Evolutionary conservation across 2,113 vertebrate genomes (phyloP).

Genomic region (Syngnathus floridae): DNA sequence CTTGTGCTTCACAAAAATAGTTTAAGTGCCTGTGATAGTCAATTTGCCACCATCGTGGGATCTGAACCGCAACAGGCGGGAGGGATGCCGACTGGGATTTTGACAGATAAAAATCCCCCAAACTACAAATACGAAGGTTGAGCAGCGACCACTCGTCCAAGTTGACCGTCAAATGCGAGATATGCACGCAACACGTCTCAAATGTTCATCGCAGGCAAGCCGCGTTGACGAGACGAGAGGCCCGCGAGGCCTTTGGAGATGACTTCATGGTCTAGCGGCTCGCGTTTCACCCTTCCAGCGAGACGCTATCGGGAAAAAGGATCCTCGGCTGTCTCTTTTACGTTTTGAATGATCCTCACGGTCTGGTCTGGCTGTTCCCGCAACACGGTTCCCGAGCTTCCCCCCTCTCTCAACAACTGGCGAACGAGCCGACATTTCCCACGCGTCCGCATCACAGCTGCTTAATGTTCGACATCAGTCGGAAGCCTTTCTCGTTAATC

Average conservation of each 20-base stretch:
- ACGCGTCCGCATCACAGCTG: background rate
- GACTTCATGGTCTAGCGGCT: conserved; percentile 1
- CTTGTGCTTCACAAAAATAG: background rate
- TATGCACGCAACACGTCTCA: background rate
- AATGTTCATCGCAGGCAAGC: background rate
- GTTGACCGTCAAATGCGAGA: too few relatives aligned
- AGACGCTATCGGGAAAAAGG: background rate
- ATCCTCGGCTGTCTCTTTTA: background rate
- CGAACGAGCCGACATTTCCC: conserved; percentile 10
- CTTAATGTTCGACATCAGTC: background rate
- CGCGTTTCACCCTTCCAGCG: conserved; percentile 1
- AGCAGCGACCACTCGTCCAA: too few relatives aligned
- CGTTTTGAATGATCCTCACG: too few relatives aligned
- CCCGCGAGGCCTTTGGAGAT: background rate
- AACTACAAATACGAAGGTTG: too few relatives aligned
- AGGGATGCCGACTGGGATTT: background rate
- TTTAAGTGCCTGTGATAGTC: background rate
- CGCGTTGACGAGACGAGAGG: background rate
- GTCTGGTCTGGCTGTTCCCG: too few relatives aligned
- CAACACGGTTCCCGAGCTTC: too few relatives aligned
- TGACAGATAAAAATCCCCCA: too few relatives aligned
- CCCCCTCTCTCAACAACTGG: background rate
- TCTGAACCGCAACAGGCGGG: background rate
- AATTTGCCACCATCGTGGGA: background rate
- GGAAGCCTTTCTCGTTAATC: conserved; percentile 59